Conservation (phyloP, 2,888 invertebrate species). For the Hemistola chrysoprasaria region DNA sequence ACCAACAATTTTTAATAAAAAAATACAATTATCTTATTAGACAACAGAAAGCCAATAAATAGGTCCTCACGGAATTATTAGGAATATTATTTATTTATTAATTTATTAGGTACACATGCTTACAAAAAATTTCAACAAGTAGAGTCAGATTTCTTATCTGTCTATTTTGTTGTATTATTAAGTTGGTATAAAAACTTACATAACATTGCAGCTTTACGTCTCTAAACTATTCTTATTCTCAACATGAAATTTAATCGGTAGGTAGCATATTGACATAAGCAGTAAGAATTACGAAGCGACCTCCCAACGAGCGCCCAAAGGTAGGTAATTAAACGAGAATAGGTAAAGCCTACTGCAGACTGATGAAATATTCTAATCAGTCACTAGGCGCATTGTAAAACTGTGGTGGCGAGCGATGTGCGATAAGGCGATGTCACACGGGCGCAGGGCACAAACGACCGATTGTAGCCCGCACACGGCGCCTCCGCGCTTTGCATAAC, state of each 20-base stretch:
- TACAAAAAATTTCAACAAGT: no score
- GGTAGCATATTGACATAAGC: not conserved
- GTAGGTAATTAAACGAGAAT: conserved; percentile 60
- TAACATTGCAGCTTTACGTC: no score
- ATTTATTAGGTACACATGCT: no score
- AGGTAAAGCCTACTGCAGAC: conserved; percentile 51
- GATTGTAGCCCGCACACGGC: conserved; percentile 78
- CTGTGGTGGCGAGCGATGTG: conserved; percentile 57
- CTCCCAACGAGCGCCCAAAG: conserved; percentile 43
- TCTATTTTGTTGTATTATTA: no score
- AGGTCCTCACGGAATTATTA: no score
- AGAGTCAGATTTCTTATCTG: no score
- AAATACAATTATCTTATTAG: no score
- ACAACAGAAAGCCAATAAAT: no score
- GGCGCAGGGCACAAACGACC: conserved; percentile 63
- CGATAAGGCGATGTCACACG: conserved; percentile 73
- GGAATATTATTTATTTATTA: no score
- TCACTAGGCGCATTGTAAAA: conserved; percentile 69
- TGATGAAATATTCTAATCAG: conserved; percentile 80
- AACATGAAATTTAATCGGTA: no score
- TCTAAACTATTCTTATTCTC: not conserved
- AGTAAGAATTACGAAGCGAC: conserved; percentile 30
- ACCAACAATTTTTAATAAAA: no score
- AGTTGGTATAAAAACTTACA: no score
- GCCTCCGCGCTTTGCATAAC: conserved; percentile 79